phyloP scores from a whole-genome alignment of 2,888 invertebrate species.

The Caenorhabditis angaria region DNA sequence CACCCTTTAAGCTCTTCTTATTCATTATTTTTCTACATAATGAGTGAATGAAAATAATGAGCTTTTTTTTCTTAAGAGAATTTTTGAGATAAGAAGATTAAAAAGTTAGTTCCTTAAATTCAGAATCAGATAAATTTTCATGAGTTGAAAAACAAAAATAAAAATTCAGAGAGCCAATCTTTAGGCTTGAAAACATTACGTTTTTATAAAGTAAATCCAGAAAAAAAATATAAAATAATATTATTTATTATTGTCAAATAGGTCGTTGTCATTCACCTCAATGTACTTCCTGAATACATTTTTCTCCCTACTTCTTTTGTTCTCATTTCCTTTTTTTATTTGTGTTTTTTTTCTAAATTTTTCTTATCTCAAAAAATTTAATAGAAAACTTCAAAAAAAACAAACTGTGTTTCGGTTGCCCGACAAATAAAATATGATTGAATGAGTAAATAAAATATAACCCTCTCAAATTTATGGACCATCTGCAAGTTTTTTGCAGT shows the following conservation, averaged over 20 bases:
- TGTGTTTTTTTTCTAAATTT: not conserved
- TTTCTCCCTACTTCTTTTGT: not conserved
- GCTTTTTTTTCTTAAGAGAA: too few species aligned
- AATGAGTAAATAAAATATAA: conserved; percentile 4
- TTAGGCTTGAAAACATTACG: not conserved
- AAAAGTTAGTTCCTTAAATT: too few species aligned
- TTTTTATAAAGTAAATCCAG: not conserved
- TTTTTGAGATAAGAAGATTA: too few species aligned
- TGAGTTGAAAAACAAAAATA: too few species aligned
- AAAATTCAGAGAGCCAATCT: too few species aligned
- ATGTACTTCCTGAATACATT: not conserved
- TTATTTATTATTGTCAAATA: not conserved
- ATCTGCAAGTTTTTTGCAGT: not conserved
- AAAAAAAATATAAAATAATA: not conserved
- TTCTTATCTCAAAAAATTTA: too few species aligned
- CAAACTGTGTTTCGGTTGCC: not conserved
- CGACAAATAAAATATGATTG: not conserved
- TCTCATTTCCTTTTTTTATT: not conserved
- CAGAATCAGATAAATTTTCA: too few species aligned
- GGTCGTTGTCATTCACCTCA: conserved; percentile 1
- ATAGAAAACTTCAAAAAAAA: too few species aligned
- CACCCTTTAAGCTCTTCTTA: too few species aligned
- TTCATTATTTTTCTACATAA: too few species aligned
- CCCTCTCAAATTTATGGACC: not conserved
- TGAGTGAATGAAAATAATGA: too few species aligned